Percentiles rank a stretch among this genome's conserved stretches.
These are phyloP conservation scores for Patella vulgata DNA, from an alignment of 1,140 invertebrate genomes.

Conservation along the genomic window DNA sequence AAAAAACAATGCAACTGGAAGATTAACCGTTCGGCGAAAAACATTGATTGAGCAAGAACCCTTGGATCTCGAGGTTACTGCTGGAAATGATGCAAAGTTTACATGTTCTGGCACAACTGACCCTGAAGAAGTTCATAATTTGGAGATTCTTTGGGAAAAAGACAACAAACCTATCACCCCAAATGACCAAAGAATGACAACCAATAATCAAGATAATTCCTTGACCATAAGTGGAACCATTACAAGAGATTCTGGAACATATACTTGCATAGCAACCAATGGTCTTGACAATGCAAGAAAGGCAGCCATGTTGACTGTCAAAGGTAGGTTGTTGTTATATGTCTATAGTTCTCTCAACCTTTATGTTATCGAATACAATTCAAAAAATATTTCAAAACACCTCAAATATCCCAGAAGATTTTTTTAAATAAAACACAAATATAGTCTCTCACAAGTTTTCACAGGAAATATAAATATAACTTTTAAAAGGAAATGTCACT, in stretches of 20 bases:
- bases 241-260: conserved; percentile 92
- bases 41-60: conserved; percentile 57
- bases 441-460: too few species aligned
- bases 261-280: conserved; percentile 95
- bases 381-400: too few species aligned
- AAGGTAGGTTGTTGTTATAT: too few species aligned
- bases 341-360: conserved; percentile 60
- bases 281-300: conserved; percentile 85
- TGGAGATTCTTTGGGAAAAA: conserved; percentile 55
- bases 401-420: too few species aligned
- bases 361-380: too few species aligned
- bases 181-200: conserved; percentile 73
- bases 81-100: conserved; percentile 55
- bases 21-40: conserved; percentile 42
- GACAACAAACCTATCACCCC: conserved; percentile 75
- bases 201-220: conserved; percentile 81
- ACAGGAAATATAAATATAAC: too few species aligned
- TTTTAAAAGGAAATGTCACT: too few species aligned
- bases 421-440: too few species aligned
- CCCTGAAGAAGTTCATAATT: conserved; percentile 48
- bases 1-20: conserved; percentile 36
- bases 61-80: conserved; percentile 54
- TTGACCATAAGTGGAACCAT: conserved; percentile 93
- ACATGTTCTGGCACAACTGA: conserved; percentile 60
- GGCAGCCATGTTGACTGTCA: conserved; percentile 89